Base-by-base conservation (phyloP, 2,888 invertebrate species). In the Andrena fulva region DNA sequence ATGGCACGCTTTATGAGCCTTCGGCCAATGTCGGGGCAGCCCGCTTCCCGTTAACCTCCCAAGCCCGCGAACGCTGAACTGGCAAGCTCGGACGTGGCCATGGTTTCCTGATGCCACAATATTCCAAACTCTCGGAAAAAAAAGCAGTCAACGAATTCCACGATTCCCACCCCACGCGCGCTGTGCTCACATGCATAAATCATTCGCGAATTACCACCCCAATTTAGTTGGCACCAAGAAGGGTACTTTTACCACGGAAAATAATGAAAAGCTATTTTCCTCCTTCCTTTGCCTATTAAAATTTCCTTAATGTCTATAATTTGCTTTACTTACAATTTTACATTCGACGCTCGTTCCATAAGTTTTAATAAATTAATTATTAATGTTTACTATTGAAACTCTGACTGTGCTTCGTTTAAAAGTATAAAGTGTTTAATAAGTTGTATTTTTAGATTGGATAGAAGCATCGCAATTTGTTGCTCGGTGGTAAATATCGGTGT, bases 21-120 rank as follows among this genome's bases (percentile, higher is more conserved):
- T 85, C 84, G 85, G 84, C 91, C 88, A 90, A 90, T 90, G 79
- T 78, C 71, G 84, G 59, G 50, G 52, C 66, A 73, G 77, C 31
- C 59, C 75, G 62, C 60, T 81, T 82, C 77, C 77, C 42, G 81
- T 67, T 80, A 85, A 64, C 42, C 24, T 27, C 35, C 48, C 16
- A 20, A 59, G 33, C 59, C 66, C 80, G 75, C 83, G 69, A 85
- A 77, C 77, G 4, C 24, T 31, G 83, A 56, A 56, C 80, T 74
- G 52, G 62, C 54, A 31, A 78, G 77, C 87, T 79, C 83, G 77
- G 80, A 35, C 66, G 71, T 69, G 59, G 29, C 87, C 88, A 92
- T 93, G 89, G 70, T 92, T 91, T 87, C 93, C 92, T 92, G 93
- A 83, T 93, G 90, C 83, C 83, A 70, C 84, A 78, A 89, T 88